phyloP scores from a whole-genome alignment of 1,140 invertebrate species.

The Lineus longissimus region DNA sequence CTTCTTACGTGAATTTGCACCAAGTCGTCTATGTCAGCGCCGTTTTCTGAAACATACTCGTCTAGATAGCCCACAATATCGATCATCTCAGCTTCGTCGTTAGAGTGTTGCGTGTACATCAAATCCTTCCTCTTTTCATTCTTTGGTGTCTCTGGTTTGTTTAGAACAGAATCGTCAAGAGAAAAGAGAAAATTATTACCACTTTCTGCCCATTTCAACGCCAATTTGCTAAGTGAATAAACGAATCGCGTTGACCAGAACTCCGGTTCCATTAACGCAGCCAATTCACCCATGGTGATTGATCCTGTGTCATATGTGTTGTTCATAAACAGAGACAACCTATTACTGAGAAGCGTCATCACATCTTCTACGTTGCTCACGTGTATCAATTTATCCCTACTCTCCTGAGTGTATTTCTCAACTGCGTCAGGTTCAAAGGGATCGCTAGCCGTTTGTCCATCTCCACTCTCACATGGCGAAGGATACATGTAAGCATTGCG shows the following conservation, averaged over 20 bases:
- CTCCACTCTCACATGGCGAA: not conserved
- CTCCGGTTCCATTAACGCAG: not conserved
- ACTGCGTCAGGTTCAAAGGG: not conserved
- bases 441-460: no score
- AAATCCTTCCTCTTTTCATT: conserved; percentile 5
- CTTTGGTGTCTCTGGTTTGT: not conserved
- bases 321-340: conserved; percentile 3
- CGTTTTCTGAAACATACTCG: not conserved
- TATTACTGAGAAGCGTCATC: conserved; percentile 1
- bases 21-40: not conserved
- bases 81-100: conserved; percentile 1
- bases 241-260: conserved; percentile 1
- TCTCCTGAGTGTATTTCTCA: not conserved
- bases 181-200: conserved; percentile 6
- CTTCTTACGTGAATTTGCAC: not conserved
- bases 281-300: conserved; percentile 4
- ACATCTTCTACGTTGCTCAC: not conserved
- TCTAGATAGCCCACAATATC: not conserved
- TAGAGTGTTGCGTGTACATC: conserved; percentile 2
- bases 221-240: not conserved
- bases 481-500: conserved; percentile 5
- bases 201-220: not conserved
- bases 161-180: not conserved
- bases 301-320: not conserved
- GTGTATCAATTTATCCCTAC: not conserved